Evolutionary conservation across 2,888 invertebrate genomes (phyloP).

Genomic region (Orchesellides sinensis): DNA sequence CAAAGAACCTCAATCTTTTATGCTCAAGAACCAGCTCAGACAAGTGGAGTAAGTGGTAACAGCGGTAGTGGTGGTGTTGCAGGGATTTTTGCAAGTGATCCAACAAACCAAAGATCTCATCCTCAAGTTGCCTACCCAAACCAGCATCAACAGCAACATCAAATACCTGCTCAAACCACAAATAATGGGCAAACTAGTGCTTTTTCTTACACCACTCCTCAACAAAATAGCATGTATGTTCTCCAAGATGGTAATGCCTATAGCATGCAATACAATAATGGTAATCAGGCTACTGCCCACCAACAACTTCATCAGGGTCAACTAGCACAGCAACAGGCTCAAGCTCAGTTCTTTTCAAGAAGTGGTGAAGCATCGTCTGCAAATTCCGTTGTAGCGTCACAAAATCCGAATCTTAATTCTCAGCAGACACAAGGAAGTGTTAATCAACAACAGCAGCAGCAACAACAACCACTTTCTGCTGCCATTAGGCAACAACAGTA

Average conservation of each 20-base stretch:
- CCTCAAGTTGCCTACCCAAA: conserved; percentile 63
- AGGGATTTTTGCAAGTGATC: conserved; percentile 43
- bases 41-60: conserved; percentile 20
- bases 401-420: conserved; percentile 43
- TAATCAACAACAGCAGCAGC: conserved; percentile 40
- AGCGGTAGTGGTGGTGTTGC: conserved; percentile 24
- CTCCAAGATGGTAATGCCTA: conserved; percentile 70
- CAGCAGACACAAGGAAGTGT: conserved; percentile 33
- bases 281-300: conserved; percentile 35
- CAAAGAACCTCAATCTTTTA: conserved; percentile 47
- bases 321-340: conserved; percentile 56
- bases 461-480: conserved; percentile 44
- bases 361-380: conserved; percentile 66
- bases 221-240: conserved; percentile 72
- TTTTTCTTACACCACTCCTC: conserved; percentile 52
- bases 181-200: conserved; percentile 62
- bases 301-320: conserved; percentile 44
- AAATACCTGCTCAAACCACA: conserved; percentile 28
- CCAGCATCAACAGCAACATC: conserved; percentile 48
- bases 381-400: conserved; percentile 49
- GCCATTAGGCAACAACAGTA: conserved; percentile 60
- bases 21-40: conserved; percentile 51
- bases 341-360: conserved; percentile 68
- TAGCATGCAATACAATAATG: conserved; percentile 31
- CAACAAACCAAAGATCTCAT: conserved; percentile 61